Evolutionary conservation across 2,888 invertebrate genomes (phyloP).

Genomic region (Drosophila formosana): DNA sequence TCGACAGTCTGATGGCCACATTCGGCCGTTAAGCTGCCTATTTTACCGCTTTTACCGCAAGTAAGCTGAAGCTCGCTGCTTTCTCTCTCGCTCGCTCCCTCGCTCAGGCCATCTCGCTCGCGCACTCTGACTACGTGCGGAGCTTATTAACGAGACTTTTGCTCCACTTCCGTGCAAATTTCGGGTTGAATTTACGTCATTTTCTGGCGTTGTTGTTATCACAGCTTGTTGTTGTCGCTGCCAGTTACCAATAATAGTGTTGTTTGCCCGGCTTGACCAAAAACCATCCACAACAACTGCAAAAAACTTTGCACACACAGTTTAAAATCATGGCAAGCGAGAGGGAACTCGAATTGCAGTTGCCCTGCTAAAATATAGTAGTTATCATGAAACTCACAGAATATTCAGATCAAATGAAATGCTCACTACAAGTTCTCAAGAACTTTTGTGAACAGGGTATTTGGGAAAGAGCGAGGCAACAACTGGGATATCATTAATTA

Average conservation of each 20-base stretch:
- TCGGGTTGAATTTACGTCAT: conserved; percentile 42
- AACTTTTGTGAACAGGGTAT: conserved; percentile 6
- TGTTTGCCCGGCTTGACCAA: conserved; percentile 16
- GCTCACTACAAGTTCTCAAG: too few species aligned
- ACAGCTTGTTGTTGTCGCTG: conserved; percentile 19
- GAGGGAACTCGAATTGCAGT: not conserved
- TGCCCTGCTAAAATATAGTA: not conserved
- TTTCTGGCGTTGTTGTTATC: conserved; percentile 25
- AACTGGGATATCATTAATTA: conserved; percentile 55
- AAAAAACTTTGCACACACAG: not conserved
- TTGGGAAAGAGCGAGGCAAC: not conserved
- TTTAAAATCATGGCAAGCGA: too few species aligned
- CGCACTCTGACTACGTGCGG: not conserved
- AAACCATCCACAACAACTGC: not conserved
- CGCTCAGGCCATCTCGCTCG: not conserved
- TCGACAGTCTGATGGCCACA: not conserved
- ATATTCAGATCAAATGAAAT: too few species aligned
- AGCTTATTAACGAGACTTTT: conserved; percentile 54
- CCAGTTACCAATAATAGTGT: conserved; percentile 24
- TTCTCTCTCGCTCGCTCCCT: not conserved
- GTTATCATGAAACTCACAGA: too few species aligned
- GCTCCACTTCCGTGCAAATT: conserved; percentile 43
- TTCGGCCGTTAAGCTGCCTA: conserved; percentile 1
- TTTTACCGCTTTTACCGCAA: conserved; percentile 9
- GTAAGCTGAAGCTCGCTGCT: conserved; percentile 3